These are phyloP conservation scores for Tolypeutes matacus DNA, from an alignment of 2,797 vertebrate genomes.

Conservation along the genomic window DNA sequence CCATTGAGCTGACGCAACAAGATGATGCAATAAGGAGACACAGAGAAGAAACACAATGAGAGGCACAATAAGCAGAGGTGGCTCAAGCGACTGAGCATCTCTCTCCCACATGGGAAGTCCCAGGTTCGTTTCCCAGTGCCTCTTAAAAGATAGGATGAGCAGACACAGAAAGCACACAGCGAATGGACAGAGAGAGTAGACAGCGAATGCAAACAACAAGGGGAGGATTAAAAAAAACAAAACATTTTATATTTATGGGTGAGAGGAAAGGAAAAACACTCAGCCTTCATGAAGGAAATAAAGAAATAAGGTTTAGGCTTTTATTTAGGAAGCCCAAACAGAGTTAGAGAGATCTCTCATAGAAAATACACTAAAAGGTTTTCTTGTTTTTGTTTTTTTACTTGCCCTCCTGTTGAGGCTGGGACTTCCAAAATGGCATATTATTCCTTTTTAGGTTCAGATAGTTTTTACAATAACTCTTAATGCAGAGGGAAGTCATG, in stretches of 20 bases:
- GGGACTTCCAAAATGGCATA: neutral
- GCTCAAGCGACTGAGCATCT: too few relatives aligned
- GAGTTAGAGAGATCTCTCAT: neutral
- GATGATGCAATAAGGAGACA: too few relatives aligned
- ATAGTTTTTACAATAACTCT: neutral
- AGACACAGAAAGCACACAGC: too few relatives aligned
- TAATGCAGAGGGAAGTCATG: constrained; percentile 3
- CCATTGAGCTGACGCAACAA: too few relatives aligned
- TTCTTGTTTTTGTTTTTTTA: neutral
- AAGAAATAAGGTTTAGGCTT: constrained; percentile 32
- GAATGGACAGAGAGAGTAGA: too few relatives aligned
- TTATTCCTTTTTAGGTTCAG: neutral
- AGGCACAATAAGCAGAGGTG: too few relatives aligned
- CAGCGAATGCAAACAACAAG: too few relatives aligned
- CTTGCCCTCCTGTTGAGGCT: neutral
- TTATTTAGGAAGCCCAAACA: neutral
- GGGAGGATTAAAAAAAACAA: too few relatives aligned
- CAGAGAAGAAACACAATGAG: too few relatives aligned
- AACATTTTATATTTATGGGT: neutral
- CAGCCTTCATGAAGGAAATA: neutral
- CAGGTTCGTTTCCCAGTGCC: too few relatives aligned
- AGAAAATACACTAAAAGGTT: neutral
- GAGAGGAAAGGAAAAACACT: neutral
- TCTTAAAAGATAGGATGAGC: too few relatives aligned
- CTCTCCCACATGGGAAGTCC: too few relatives aligned